Evolutionary conservation across 2,113 vertebrate species (phyloP).

Genomic region (Sinosuthora webbiana): DNA sequence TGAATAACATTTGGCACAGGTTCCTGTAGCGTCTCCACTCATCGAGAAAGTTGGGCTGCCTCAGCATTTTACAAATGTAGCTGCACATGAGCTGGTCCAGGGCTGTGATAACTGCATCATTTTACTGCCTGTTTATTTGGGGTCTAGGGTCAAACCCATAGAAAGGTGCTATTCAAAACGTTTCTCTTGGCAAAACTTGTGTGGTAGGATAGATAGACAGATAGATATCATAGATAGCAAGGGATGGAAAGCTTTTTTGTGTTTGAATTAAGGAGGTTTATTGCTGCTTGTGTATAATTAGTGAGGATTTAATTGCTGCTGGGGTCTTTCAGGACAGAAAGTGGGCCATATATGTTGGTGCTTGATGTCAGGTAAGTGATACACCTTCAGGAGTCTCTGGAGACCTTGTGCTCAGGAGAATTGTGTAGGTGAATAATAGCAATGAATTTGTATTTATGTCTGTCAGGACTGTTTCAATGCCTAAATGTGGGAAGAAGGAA

Average conservation of each 20-base stretch:
- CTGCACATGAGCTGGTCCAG: not conserved
- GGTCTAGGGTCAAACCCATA: not conserved
- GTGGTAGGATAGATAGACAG: not conserved
- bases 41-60: not conserved
- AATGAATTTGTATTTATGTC: not conserved
- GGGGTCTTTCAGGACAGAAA: constrained; percentile 45
- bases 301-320: constrained; percentile 28
- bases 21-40: not conserved
- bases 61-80: not conserved
- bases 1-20: not conserved
- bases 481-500: not conserved
- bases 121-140: not conserved
- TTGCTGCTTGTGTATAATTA: constrained; percentile 37
- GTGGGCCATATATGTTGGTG: constrained; percentile 7
- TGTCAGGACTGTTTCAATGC: not conserved
- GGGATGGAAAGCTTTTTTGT: not conserved
- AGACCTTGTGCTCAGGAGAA: not conserved
- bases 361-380: constrained; percentile 47
- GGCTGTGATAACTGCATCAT: not conserved
- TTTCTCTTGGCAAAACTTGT: not conserved
- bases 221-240: not conserved
- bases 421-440: not conserved
- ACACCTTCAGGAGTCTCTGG: not conserved
- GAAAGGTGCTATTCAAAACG: not conserved
- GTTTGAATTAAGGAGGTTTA: not conserved